Evolutionary conservation across 2,797 vertebrate species (phyloP), one percentile per base, ranked within the genome.

Genomic region (Rhyacichthys aspro): DNA sequence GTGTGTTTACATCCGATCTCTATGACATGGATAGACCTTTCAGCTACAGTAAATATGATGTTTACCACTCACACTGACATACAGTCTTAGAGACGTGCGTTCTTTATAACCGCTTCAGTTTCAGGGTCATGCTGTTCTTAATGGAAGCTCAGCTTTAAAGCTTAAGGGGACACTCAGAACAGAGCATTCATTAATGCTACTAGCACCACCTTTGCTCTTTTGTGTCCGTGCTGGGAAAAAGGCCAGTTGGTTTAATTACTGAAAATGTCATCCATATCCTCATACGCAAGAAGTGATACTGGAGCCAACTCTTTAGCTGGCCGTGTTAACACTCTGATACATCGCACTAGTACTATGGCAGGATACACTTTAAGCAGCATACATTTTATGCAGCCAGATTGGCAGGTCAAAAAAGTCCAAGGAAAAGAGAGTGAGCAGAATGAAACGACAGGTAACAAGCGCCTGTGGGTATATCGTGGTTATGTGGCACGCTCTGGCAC

Each of bases 111-210:
- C 7, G 54, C 54, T 44, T 44, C 54, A 36, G 41, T 36, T 44
- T 56, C 54, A 34, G 54, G 42, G 54, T 17, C 7, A 28, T 32
- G 10, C 7, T 56, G 42, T 56, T 34, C 32, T 44, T 56, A 56
- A 43, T 56, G 17, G 28, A 28, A 11, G 23, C 32, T 56, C 42
- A 44, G 36, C 50, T 53, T n/a, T 8, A 18, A 3, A 18, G 50
- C 50, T 53, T 23, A 10, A 12, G 18, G 37, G 37, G 50, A 53
- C 36, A 12, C 50, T 37, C 8, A 3, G 50, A 39, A 53, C 50
- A 53, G 11, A 53, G 50, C 37, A 19, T 53, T 53, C 50, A 53
- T 53, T 53, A 53, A 53, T 53, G 50, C 18, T 53, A n/a, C 36
- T n/a, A 39, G 37, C 50, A 39, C 17, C 50, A 53, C 50, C 50